These are phyloP conservation scores for Parus major DNA, from an alignment of 2,113 vertebrate genomes.

Conservation along the genomic window DNA sequence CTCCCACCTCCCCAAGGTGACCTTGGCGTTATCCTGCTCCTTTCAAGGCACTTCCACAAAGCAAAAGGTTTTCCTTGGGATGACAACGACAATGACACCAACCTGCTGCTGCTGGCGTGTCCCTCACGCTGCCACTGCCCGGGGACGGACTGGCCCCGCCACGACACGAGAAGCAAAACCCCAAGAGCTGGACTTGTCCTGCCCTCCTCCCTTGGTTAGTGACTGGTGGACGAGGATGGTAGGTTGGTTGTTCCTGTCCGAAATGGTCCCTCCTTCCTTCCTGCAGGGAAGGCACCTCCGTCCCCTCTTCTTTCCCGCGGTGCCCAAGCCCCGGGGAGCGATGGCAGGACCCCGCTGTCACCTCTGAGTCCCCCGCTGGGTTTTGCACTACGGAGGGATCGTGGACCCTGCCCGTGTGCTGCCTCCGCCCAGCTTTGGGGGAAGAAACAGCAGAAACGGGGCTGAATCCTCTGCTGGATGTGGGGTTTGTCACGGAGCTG, in stretches of 20 bases:
- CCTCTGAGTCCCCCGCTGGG: not conserved
- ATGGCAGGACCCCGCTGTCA: not conserved
- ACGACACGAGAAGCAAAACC: not conserved
- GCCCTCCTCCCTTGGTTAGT: constrained; percentile 43
- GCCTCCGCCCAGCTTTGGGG: not conserved
- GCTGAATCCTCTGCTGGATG: not conserved
- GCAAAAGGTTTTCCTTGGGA: constrained; percentile 48
- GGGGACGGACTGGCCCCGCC: not conserved
- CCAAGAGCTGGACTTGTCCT: constrained; percentile 48
- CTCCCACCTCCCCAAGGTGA: constrained; percentile 67
- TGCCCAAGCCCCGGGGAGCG: not conserved
- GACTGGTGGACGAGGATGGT: constrained; percentile 69
- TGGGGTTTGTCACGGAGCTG: not conserved
- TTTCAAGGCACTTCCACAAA: constrained; percentile 76
- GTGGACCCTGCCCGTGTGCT: not conserved
- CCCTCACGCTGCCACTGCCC: constrained; percentile 20
- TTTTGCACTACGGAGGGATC: constrained; percentile 55
- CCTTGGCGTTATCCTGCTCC: constrained; percentile 43
- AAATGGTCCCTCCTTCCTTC: constrained; percentile 31
- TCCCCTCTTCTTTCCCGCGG: not conserved
- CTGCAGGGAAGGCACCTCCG: not conserved
- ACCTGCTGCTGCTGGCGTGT: constrained; percentile 11
- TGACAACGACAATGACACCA: not conserved
- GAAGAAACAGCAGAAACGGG: not conserved
- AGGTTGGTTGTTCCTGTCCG: constrained; percentile 59